A percentile compares a stretch with the other conserved stretches of the same genome.
These are phyloP conservation scores for Megalonaias nervosa DNA, from an alignment of 1,140 invertebrate species.

Conservation along the genomic window DNA sequence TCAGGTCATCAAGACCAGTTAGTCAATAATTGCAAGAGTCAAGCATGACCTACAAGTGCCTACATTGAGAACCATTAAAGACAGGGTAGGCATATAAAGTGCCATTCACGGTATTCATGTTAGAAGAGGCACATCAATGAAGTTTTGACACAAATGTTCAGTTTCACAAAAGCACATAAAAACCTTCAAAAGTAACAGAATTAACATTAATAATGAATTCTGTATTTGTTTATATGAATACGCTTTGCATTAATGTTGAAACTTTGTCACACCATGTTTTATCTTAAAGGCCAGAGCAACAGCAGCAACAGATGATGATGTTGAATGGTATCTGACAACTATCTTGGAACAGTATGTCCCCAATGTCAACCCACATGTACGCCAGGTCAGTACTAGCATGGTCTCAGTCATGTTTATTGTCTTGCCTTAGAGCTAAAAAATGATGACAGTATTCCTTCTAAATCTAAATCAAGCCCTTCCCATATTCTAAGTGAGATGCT, in stretches of 20 bases:
- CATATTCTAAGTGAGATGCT: too few species aligned
- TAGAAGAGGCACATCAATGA: neutral
- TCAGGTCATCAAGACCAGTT: too few species aligned
- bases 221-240: neutral
- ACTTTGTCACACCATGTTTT: conserved; percentile 5
- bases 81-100: too few species aligned
- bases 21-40: too few species aligned
- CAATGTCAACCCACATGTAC: conserved; percentile 86
- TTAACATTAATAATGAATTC: neutral
- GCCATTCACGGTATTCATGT: too few species aligned
- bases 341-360: conserved; percentile 79
- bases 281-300: conserved; percentile 36
- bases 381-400: conserved; percentile 78
- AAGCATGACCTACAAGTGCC: too few species aligned
- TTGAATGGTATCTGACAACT: conserved; percentile 77
- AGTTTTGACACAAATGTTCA: neutral
- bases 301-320: conserved; percentile 46
- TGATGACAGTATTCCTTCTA: neutral
- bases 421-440: neutral
- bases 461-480: too few species aligned
- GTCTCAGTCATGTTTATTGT: neutral
- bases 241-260: neutral
- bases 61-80: too few species aligned
- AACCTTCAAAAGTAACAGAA: neutral
- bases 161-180: neutral